These are phyloP conservation scores for Cephus pygmeus DNA, from an alignment of 2,888 invertebrate species.

Conservation along the genomic window DNA sequence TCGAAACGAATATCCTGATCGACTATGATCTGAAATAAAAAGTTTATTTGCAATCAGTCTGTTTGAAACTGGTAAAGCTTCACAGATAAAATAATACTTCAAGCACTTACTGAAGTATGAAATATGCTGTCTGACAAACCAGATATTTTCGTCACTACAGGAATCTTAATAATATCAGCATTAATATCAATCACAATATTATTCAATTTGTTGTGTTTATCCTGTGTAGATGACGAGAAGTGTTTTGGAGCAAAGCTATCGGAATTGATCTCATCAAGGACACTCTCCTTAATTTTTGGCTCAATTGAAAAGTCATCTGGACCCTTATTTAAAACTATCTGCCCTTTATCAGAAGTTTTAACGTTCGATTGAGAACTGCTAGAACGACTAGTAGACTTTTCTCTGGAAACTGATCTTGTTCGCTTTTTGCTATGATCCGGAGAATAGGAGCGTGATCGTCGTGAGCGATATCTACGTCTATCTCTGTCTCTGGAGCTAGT, in stretches of 20 bases:
- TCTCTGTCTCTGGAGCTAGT: constrained; percentile 56
- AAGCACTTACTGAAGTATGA: constrained; percentile 55
- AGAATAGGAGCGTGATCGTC: constrained; percentile 52
- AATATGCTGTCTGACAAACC: constrained; percentile 54
- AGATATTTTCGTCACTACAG: constrained; percentile 64
- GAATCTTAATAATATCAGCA: constrained; percentile 77
- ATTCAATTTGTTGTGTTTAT: constrained; percentile 72
- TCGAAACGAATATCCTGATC: constrained; percentile 77
- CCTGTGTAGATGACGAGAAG: constrained; percentile 68
- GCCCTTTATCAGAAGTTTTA: constrained; percentile 44
- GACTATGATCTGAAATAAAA: constrained; percentile 73
- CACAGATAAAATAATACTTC: constrained; percentile 9
- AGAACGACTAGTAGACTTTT: constrained; percentile 58
- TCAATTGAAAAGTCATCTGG: constrained; percentile 58
- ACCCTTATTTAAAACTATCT: constrained; percentile 48
- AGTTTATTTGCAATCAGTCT: constrained; percentile 7
- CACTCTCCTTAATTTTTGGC: constrained; percentile 62
- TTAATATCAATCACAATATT: constrained; percentile 81
- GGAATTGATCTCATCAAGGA: constrained; percentile 78
- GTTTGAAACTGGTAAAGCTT: background rate
- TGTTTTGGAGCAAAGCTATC: constrained; percentile 75
- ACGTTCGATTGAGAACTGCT: constrained; percentile 56
- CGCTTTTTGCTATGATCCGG: constrained; percentile 46
- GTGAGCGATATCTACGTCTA: constrained; percentile 48
- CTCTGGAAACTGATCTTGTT: constrained; percentile 53